Conservation (phyloP, 2,888 invertebrate species). For the Drosophila emarginata region DNA sequence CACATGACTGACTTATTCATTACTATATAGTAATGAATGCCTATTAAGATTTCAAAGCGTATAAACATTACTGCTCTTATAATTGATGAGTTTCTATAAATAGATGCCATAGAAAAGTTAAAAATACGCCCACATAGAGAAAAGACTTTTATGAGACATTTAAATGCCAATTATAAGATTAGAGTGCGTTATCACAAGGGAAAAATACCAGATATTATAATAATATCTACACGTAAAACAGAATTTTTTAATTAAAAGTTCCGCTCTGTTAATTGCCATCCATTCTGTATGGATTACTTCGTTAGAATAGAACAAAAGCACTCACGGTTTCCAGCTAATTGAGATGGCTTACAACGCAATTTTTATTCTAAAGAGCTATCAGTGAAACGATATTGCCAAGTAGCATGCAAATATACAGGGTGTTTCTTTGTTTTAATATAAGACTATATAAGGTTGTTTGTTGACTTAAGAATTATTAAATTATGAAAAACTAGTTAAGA, state of each 20-base stretch:
- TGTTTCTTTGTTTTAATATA: not conserved
- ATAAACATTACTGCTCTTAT: conserved; percentile 14
- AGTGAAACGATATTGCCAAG: not conserved
- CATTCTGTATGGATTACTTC: not conserved
- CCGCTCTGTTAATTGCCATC: conserved; percentile 49
- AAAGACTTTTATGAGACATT: conserved; percentile 34
- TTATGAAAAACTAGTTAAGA: too few species aligned
- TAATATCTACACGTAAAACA: conserved; percentile 13
- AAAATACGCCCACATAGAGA: conserved; percentile 33
- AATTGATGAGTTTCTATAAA: conserved; percentile 54
- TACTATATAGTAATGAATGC: not conserved
- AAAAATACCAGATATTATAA: conserved; percentile 17
- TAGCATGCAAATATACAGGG: conserved; percentile 24
- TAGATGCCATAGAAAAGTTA: conserved; percentile 43
- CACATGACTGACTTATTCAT: conserved; percentile 31
- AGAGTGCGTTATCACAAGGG: conserved; percentile 45
- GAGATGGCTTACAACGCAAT: conserved; percentile 25
- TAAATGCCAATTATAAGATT: conserved; percentile 52
- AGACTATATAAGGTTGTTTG: too few species aligned
- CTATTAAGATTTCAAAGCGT: conserved; percentile 15
- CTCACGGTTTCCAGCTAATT: conserved; percentile 9
- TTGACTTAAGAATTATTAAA: too few species aligned
- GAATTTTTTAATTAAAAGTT: conserved; percentile 64
- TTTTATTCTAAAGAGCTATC: not conserved
- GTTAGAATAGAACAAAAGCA: conserved; percentile 15